A percentile compares a stretch with the other conserved stretches of the same genome.
Conservation (phyloP, 2,113 vertebrate genomes). For the Campylorhamphus procurvoides region DNA sequence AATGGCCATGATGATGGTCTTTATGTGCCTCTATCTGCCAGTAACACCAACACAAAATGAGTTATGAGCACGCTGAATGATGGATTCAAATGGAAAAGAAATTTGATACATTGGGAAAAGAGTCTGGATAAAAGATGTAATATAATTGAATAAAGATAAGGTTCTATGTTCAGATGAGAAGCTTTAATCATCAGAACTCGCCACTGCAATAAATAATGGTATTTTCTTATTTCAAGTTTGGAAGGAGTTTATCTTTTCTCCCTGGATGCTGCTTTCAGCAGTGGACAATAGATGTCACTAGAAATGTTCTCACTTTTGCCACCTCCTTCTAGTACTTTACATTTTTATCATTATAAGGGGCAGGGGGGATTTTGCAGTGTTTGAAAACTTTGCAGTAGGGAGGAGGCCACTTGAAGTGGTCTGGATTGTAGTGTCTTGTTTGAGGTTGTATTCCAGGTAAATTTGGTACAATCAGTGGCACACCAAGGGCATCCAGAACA, state of each 20-base stretch:
- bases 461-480: neutral
- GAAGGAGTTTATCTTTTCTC: neutral
- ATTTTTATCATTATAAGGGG: neutral
- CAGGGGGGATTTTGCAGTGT: rapidly evolving
- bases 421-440: neutral
- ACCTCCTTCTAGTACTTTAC: neutral
- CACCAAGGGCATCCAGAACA: neutral
- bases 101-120: neutral
- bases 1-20: neutral
- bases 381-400: neutral
- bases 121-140: neutral
- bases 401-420: neutral
- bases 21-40: neutral
- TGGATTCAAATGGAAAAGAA: neutral
- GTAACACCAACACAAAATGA: neutral
- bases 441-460: neutral
- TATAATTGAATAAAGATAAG: neutral
- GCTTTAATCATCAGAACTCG: neutral
- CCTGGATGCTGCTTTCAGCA: neutral
- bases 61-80: rapidly evolving
- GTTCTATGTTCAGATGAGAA: neutral
- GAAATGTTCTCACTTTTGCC: neutral
- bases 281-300: neutral
- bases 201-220: neutral
- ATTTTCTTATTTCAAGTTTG: neutral